Conservation (phyloP, 2,797 vertebrate genomes). For the Alectoris magna region DNA sequence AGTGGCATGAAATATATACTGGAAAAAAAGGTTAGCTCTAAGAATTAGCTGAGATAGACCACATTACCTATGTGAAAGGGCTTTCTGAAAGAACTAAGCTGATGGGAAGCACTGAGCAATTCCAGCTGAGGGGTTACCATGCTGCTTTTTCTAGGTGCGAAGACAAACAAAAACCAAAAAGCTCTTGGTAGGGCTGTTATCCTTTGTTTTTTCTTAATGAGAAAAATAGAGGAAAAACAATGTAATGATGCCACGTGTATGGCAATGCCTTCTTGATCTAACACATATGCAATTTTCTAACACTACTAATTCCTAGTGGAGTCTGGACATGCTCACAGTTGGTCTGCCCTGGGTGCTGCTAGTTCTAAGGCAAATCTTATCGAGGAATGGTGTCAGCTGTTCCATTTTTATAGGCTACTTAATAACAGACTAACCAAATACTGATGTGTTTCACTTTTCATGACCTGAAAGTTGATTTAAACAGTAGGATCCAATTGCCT, state of each 20-base stretch:
- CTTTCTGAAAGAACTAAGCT: constrained; percentile 64
- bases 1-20: constrained; percentile 75
- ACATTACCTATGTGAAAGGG: constrained; percentile 50
- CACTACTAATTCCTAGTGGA: constrained; percentile 64
- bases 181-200: constrained; percentile 48
- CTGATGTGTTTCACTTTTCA: constrained; percentile 58
- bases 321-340: constrained; percentile 61
- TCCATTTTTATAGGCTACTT: constrained; percentile 48
- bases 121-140: constrained; percentile 60
- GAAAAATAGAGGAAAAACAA: constrained; percentile 50
- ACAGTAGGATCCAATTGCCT: background rate
- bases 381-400: background rate
- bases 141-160: constrained; percentile 65
- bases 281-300: constrained; percentile 73
- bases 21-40: constrained; percentile 68
- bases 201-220: constrained; percentile 57
- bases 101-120: constrained; percentile 60
- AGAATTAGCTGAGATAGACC: constrained; percentile 59
- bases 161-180: constrained; percentile 44
- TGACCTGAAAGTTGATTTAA: constrained; percentile 61
- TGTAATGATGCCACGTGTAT: constrained; percentile 49
- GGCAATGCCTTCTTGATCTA: constrained; percentile 73
- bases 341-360: constrained; percentile 77
- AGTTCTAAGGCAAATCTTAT: constrained; percentile 61
- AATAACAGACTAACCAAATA: constrained; percentile 59